phyloP scores from a whole-genome alignment of 2,113 vertebrate genomes.

The Physeter macrocephalus region DNA sequence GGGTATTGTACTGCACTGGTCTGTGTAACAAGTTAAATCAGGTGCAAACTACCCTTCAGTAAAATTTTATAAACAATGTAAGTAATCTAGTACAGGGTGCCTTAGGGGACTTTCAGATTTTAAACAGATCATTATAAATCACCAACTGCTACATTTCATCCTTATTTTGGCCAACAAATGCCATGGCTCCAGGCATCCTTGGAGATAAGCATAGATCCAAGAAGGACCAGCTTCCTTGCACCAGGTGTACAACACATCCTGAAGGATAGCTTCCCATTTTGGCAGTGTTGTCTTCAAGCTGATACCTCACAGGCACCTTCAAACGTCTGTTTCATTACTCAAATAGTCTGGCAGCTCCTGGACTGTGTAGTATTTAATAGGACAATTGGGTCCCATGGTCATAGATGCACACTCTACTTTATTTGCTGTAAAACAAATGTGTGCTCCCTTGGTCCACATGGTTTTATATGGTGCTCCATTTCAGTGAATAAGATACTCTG shows the following conservation, averaged over 20 bases:
- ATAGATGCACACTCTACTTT: neutral
- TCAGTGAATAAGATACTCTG: neutral
- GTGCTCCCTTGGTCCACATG: neutral
- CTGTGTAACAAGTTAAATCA: neutral
- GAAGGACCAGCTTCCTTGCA: neutral
- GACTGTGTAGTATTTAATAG: neutral
- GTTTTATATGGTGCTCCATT: neutral
- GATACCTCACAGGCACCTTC: neutral
- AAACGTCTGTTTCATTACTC: neutral
- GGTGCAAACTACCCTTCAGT: neutral
- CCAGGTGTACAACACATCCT: rapidly evolving
- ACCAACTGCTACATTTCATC: neutral
- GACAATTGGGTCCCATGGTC: neutral
- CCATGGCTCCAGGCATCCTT: neutral
- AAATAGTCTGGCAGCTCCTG: neutral
- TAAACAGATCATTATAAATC: neutral
- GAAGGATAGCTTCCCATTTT: neutral
- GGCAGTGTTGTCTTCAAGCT: neutral
- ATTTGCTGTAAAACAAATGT: neutral
- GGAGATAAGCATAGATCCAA: neutral
- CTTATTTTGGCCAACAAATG: neutral
- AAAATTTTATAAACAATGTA: neutral
- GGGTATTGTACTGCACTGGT: neutral
- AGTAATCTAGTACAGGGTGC: neutral
- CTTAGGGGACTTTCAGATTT: neutral